These are phyloP conservation scores for Papilio helenus DNA, from an alignment of 1,140 invertebrate genomes.

Conservation along the genomic window DNA sequence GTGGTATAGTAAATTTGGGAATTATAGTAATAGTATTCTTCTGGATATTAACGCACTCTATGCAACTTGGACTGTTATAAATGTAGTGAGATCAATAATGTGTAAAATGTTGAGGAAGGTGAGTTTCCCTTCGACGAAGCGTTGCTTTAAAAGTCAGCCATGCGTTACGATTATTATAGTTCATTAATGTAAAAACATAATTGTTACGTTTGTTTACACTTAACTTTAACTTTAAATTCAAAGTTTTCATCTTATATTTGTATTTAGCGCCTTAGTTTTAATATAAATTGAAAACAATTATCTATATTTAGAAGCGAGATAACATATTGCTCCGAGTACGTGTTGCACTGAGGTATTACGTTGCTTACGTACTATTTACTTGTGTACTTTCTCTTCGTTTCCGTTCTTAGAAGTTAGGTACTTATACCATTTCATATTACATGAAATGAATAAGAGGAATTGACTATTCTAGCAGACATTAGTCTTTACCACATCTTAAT, in stretches of 20 bases:
- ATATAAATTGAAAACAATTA: not conserved
- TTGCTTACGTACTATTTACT: not conserved
- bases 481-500: not conserved
- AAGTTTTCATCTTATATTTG: not conserved
- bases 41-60: not conserved
- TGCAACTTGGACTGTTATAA: not conserved
- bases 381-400: not conserved
- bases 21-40: not conserved
- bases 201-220: not conserved
- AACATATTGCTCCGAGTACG: not conserved
- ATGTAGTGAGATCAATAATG: not conserved
- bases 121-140: not conserved
- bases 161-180: not conserved
- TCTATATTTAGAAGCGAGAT: not conserved
- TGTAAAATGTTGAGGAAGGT: slow-evolving; percentile 4
- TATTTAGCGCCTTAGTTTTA: not conserved
- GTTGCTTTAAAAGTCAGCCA: not conserved
- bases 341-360: not conserved
- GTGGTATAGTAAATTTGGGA: too few relatives aligned
- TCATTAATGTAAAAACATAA: not conserved
- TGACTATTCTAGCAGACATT: not conserved
- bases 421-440: not conserved
- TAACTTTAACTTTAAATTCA: not conserved
- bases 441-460: not conserved
- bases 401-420: not conserved